These are phyloP conservation scores for Hippolais icterina DNA, from an alignment of 2,113 vertebrate species.

Conservation along the genomic window DNA sequence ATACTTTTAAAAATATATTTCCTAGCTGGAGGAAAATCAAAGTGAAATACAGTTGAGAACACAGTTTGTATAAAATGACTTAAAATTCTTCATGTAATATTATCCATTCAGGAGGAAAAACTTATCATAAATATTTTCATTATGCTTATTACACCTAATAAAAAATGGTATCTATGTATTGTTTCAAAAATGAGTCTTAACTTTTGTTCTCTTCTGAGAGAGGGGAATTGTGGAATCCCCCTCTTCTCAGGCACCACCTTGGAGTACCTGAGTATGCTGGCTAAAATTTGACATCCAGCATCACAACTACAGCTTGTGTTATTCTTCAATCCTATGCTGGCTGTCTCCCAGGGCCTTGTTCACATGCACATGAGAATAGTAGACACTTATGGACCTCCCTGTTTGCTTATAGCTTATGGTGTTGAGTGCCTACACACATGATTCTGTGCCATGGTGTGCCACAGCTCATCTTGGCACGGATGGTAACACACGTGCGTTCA, in stretches of 20 bases:
- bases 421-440: fast-evolving
- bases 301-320: neutral
- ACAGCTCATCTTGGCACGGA: neutral
- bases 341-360: neutral
- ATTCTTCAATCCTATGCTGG: neutral
- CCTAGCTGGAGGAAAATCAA: neutral
- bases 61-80: neutral
- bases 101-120: neutral
- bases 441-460: neutral
- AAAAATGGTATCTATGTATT: slow-evolving; percentile 46
- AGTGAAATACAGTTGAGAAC: neutral
- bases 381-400: neutral
- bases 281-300: neutral
- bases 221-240: neutral
- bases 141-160: slow-evolving; percentile 54
- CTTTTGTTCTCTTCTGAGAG: neutral
- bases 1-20: neutral
- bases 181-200: slow-evolving; percentile 4
- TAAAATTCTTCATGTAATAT: neutral
- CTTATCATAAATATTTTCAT: neutral
- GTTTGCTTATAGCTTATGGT: neutral
- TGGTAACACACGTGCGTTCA: fast-evolving
- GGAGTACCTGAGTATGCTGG: neutral
- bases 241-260: neutral
- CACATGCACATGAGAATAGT: neutral